Evolutionary conservation across 2,797 vertebrate genomes (phyloP), one percentile per base, ranked within the genome.

Genomic region (Pampus argenteus): DNA sequence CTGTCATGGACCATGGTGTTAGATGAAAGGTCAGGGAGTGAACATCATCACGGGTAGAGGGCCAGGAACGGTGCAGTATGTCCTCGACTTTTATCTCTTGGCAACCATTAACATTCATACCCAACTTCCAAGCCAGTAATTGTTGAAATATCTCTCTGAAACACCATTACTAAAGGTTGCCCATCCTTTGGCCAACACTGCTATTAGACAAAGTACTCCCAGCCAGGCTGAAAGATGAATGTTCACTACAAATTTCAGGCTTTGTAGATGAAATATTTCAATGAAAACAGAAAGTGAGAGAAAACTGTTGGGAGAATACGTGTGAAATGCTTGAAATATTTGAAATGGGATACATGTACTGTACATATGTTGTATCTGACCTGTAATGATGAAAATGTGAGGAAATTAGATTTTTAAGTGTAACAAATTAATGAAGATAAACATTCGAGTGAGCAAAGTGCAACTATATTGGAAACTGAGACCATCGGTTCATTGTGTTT

Each of bases 401-500:
- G n/a, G 25, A 71, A 20, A 74, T 34, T 5, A 50, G 0, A 47
- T 36, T 8, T 8, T 40, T 42, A 26, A 59, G 23, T 15, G 18
- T 40, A 23, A 49, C 8, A 38, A 40, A 64, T 15, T 2, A 31
- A 66, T 34, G 52, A 48, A 5, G 17, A 26, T 52, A 9, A 6
- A 36, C 44, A 72, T 59, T 1, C 56, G 10, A 18, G 38, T 60
- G 31, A 31, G 13, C 10, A 42, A 14, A 42, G 7, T 2, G 20
- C 3, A 40, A 14, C 13, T 54, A 0, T 68, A 63, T 20, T 52
- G 34, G 31, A 29, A 65, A 56, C 66, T 65, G 14, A 76, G 45
- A 47, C 14, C 15, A 14, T 68, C 28, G 28, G n/a, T 58, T 82
- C 31, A 74, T 47, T 57, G 65, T 17, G 40, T 73, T 58, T 69